Base-by-base conservation (phyloP, 2,888 invertebrate species). In the Epinotia nisella region DNA sequence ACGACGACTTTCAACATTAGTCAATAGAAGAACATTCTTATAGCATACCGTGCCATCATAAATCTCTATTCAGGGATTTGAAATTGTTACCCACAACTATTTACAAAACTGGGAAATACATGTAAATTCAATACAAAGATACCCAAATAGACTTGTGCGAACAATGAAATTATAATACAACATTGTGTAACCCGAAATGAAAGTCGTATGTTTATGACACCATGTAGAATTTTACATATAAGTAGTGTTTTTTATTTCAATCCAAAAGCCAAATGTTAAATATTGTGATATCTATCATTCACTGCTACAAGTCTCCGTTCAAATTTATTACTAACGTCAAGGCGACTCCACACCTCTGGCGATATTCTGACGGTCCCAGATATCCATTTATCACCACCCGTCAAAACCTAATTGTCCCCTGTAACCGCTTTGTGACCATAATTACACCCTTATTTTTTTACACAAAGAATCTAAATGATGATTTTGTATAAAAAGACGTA, bases 331-430 rank as follows among this genome's bases (percentile, higher is more conserved):
- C 59, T 24, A n/a, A 41, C 64, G 41, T 70, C 45, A 68, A 70
- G 68, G 78, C 83, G 77, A 82, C 89, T 91, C 91, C 77, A 85
- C 70, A 56, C 74, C 76, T 85, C 76, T 79, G 80, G 81, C 79
- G 78, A 77, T 21, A 35, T 65, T 55, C 55, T 13, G 66, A n/a
- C 62, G 55, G 21, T 55, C 39, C 86, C 82, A 88, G 86, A 85
- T 83, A 84, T 87, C 89, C 90, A 93, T 93, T 92, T 92, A 93
- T 93, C 93, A 93, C 85, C 79, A 83, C 85, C 91, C 88, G 93
- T 93, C 93, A 93, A 92, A 93, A 90, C 90, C 91, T 93, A 93
- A 93, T 93, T 93, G 93, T 93, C 92, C 91, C 88, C 89, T 89
- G 91, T 92, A 90, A 86, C 85, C 81, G 87, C 87, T 88, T 91